A percentile compares a stretch with the other conserved stretches of the same genome.
Conservation (phyloP, 2,797 vertebrate species). For the Amniataba percoides region DNA sequence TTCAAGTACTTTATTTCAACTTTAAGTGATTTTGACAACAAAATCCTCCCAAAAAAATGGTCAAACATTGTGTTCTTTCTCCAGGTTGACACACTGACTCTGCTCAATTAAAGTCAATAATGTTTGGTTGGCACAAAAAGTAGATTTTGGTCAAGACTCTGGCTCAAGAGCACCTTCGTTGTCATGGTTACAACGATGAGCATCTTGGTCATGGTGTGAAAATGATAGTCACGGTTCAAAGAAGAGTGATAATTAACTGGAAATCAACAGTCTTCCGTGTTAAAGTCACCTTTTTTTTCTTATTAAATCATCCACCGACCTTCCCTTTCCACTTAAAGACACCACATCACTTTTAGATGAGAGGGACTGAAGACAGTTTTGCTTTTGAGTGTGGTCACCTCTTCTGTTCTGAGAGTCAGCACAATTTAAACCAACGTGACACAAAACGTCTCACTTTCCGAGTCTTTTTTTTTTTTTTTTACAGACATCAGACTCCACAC, state of each 20-base stretch:
- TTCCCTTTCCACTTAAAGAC: not conserved
- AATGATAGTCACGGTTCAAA: not conserved
- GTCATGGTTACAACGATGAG: not conserved
- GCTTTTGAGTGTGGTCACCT: not conserved
- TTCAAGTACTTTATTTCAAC: too few species aligned
- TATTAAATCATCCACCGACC: not conserved
- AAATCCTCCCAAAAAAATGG: not conserved
- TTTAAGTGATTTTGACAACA: not conserved
- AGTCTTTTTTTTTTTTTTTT: too few species aligned
- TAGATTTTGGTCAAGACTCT: not conserved
- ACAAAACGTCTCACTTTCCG: not conserved
- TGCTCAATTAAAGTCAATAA: too few species aligned
- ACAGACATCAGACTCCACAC: not conserved
- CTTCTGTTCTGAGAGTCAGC: not conserved
- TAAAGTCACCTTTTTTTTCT: not conserved
- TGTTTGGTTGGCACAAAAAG: not conserved
- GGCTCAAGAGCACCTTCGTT: not conserved
- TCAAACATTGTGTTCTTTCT: not conserved
- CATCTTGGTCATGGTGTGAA: not conserved
- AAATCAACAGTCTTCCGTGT: not conserved
- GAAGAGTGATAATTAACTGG: too few species aligned
- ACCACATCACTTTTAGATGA: not conserved
- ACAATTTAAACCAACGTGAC: too few species aligned
- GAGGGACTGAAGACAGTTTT: too few species aligned
- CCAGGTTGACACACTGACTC: too few species aligned